These are phyloP conservation scores for Porites divaricata DNA, from an alignment of 92 coral and sea anemone species.

Conservation along the genomic window DNA sequence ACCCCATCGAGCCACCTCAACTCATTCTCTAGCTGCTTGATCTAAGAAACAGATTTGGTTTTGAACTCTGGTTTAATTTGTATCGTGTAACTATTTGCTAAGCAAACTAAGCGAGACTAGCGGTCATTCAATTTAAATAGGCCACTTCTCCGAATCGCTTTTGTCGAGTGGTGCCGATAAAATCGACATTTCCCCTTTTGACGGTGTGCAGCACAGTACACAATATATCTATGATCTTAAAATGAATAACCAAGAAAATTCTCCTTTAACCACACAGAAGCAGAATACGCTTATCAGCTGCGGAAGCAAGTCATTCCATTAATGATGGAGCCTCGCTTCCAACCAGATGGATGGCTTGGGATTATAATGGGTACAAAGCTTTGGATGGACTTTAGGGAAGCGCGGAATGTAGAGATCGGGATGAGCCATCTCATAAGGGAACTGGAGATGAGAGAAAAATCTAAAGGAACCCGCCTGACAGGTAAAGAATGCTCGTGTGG, in stretches of 20 bases:
- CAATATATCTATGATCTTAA: not conserved
- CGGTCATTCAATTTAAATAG: too few relatives aligned
- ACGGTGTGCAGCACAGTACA: not conserved
- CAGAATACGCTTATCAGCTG: conserved; percentile 65
- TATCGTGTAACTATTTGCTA: too few relatives aligned
- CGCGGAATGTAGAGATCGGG: conserved; percentile 37
- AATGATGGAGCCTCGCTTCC: conserved; percentile 64
- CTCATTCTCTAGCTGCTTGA: too few relatives aligned
- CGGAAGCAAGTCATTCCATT: conserved; percentile 66
- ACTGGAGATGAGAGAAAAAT: conserved; percentile 50
- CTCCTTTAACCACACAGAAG: conserved; percentile 41
- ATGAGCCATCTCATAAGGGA: conserved; percentile 51
- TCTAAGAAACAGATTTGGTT: too few relatives aligned
- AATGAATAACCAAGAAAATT: not conserved
- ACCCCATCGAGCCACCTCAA: too few relatives aligned
- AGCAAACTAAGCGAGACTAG: too few relatives aligned
- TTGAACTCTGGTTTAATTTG: too few relatives aligned
- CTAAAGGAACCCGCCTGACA: conserved; percentile 8
- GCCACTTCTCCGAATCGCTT: too few relatives aligned
- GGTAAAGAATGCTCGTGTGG: not conserved
- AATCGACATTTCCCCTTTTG: not conserved
- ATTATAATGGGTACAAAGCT: conserved; percentile 71
- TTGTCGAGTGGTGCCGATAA: too few relatives aligned
- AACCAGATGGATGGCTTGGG: conserved; percentile 69
- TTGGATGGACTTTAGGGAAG: conserved; percentile 65